Evolutionary conservation across 1,140 invertebrate species (phyloP).

Genomic region (Macrosteles quadrilineatus): DNA sequence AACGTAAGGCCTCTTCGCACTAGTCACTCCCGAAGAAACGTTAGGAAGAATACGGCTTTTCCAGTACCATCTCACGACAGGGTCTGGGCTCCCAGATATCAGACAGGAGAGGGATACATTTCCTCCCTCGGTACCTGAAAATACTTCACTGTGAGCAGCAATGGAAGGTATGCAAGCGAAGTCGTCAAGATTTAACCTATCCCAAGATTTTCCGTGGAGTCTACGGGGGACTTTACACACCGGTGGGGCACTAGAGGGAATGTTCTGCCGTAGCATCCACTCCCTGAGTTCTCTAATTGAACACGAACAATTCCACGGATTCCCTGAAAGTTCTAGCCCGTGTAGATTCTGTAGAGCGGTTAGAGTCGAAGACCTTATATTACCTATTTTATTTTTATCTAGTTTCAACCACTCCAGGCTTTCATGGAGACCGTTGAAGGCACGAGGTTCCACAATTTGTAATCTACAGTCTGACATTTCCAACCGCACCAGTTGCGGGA

Average conservation of each 20-base stretch:
- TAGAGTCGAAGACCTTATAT: constrained; percentile 64
- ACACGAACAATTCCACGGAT: constrained; percentile 84
- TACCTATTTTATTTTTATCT: constrained; percentile 69
- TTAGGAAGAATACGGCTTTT: constrained; percentile 57
- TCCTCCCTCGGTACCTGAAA: constrained; percentile 62
- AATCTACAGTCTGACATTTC: constrained; percentile 73
- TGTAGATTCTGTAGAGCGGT: constrained; percentile 67
- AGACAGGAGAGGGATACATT: constrained; percentile 74
- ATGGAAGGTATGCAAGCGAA: constrained; percentile 76
- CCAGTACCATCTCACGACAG: constrained; percentile 59
- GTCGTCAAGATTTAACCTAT: constrained; percentile 72
- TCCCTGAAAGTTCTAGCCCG: constrained; percentile 70
- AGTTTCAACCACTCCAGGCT: constrained; percentile 73
- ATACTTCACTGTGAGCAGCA: no score
- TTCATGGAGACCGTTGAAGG: constrained; percentile 69
- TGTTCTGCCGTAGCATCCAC: constrained; percentile 77
- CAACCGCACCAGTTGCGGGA: constrained; percentile 69
- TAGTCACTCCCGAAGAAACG: constrained; percentile 50
- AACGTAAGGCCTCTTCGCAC: constrained; percentile 37
- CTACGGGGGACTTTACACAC: constrained; percentile 63
- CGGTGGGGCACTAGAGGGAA: constrained; percentile 69
- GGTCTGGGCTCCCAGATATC: constrained; percentile 68
- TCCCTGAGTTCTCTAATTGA: constrained; percentile 67
- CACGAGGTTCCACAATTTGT: constrained; percentile 62
- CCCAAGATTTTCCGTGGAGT: constrained; percentile 66